phyloP scores from a whole-genome alignment of 2,888 invertebrate species.

The Pasiphila rectangulata region DNA sequence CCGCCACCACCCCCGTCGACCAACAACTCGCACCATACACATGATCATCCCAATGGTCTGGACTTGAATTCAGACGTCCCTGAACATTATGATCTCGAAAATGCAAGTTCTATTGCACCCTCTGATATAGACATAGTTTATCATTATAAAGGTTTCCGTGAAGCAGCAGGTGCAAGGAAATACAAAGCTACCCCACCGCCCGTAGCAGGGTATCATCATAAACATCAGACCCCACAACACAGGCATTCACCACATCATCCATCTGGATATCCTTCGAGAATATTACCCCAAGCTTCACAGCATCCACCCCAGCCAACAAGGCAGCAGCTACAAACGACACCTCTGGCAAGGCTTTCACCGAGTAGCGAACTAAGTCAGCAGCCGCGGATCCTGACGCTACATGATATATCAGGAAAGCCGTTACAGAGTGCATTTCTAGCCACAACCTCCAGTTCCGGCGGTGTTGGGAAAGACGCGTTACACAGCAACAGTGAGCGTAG shows the following conservation, averaged over 20 bases:
- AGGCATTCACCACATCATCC: constrained; percentile 89
- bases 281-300: constrained; percentile 85
- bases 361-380: constrained; percentile 96
- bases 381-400: constrained; percentile 94
- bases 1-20: constrained; percentile 89
- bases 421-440: constrained; percentile 93
- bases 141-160: constrained; percentile 96
- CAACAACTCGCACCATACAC: constrained; percentile 85
- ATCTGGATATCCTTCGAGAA: constrained; percentile 87
- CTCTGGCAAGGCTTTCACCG: constrained; percentile 93
- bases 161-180: constrained; percentile 90
- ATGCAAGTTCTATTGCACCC: constrained; percentile 98
- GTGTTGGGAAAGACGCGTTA: constrained; percentile 92
- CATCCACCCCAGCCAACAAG: constrained; percentile 83
- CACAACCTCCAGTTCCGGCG: constrained; percentile 93
- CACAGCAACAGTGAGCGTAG: constrained; percentile 96
- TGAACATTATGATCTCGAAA: constrained; percentile 97
- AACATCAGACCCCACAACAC: constrained; percentile 87
- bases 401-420: constrained; percentile 96
- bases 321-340: constrained; percentile 93
- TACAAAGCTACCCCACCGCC: constrained; percentile 94
- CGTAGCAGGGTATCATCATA: constrained; percentile 87
- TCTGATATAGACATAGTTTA: constrained; percentile 98
- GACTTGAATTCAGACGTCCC: constrained; percentile 90
- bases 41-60: constrained; percentile 86